Percentiles rank a stretch among this genome's conserved stretches.
phyloP scores from a whole-genome alignment of 2,797 vertebrate species.

The Melanotaenia nigrans region DNA sequence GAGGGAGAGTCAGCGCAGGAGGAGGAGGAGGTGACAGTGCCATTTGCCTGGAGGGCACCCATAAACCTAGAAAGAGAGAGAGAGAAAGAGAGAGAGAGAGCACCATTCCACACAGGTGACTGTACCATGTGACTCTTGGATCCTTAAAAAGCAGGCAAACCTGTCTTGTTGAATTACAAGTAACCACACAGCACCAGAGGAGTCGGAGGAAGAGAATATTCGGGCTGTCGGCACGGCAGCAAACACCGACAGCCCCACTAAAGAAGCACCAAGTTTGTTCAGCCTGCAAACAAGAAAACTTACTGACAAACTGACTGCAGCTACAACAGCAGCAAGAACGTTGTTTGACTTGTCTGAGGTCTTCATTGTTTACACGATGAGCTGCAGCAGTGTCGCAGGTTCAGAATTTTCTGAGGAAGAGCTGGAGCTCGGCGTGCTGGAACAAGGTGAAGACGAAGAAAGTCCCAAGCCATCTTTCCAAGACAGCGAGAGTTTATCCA shows the following conservation, averaged over 20 bases:
- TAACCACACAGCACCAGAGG: conserved; percentile 71
- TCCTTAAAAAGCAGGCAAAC: conserved; percentile 80
- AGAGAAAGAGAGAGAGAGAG: conserved; percentile 60
- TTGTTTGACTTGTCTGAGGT: neutral
- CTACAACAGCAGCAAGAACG: neutral
- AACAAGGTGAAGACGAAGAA: conserved; percentile 62
- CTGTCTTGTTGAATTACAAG: conserved; percentile 74
- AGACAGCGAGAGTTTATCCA: conserved; percentile 64
- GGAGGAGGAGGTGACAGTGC: conserved; percentile 81
- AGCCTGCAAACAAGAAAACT: neutral
- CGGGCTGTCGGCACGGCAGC: conserved; percentile 54
- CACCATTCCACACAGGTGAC: conserved; percentile 82
- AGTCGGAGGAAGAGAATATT: conserved; percentile 59
- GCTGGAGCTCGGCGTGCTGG: conserved; percentile 68
- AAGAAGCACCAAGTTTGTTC: conserved; percentile 4
- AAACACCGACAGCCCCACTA: conserved; percentile 68
- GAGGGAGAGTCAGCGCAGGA: conserved; percentile 78
- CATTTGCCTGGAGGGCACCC: conserved; percentile 81
- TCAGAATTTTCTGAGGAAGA: conserved; percentile 83
- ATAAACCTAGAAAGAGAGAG: conserved; percentile 73
- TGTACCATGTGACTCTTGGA: conserved; percentile 85
- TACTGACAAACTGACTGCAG: conserved; percentile 13
- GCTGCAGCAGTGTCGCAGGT: conserved; percentile 77
- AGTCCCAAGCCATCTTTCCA: conserved; percentile 65
- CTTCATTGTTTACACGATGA: conserved; percentile 46